phyloP scores from a whole-genome alignment of 2,797 vertebrate genomes.

The Otolemur crassicaudatus region DNA sequence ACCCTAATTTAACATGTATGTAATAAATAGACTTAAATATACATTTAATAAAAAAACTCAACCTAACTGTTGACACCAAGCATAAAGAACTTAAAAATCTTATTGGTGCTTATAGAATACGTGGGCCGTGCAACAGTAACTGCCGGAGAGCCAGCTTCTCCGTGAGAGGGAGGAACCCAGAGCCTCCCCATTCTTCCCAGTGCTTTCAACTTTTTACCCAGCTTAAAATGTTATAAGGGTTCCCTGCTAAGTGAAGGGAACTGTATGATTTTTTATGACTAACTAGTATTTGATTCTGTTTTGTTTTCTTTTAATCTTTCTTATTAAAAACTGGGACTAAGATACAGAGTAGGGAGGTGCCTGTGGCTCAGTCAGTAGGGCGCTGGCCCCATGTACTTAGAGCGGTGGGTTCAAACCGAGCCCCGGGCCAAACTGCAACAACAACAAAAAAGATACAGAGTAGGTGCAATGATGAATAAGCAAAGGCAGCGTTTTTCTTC shows the following conservation, averaged over 20 bases:
- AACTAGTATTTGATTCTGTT: conserved; percentile 38
- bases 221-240: background rate
- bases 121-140: conserved; percentile 11
- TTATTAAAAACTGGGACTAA: conserved; percentile 45
- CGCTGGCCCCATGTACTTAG: no score
- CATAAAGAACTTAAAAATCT: conserved; percentile 32
- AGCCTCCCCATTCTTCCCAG: background rate
- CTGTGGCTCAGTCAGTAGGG: no score
- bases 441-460: background rate
- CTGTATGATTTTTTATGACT: background rate
- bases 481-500: conserved; percentile 48
- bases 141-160: background rate
- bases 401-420: no score
- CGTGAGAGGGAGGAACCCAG: background rate
- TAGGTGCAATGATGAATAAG: conserved; percentile 6
- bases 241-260: background rate
- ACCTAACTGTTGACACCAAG: conserved; percentile 15
- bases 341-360: background rate
- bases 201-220: conserved; percentile 51
- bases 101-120: background rate
- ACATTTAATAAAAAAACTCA: conserved; percentile 5
- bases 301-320: conserved; percentile 14
- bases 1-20: conserved; percentile 34
- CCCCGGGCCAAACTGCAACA: no score
- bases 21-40: conserved; percentile 37